phyloP scores from a whole-genome alignment of 1,140 invertebrate genomes.

The Aporrectodea caliginosa region DNA sequence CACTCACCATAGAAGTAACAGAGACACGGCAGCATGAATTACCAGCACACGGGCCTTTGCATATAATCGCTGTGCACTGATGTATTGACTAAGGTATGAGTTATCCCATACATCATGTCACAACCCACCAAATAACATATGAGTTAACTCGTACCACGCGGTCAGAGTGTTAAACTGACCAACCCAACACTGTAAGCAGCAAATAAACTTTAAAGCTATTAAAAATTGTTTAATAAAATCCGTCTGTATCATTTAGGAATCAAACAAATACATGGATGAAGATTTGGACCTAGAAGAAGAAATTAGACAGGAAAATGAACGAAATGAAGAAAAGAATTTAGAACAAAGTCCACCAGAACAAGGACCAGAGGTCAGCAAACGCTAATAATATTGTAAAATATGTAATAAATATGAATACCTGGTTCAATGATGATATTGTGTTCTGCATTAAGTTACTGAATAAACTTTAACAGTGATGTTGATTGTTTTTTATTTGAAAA shows the following conservation, averaged over 20 bases:
- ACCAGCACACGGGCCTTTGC: no score
- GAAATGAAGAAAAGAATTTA: background rate
- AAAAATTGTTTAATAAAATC: background rate
- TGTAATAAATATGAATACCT: background rate
- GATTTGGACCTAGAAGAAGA: background rate
- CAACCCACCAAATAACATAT: background rate
- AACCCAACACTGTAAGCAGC: no score
- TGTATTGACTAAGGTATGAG: background rate
- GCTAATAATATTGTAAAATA: background rate
- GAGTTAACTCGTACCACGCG: background rate
- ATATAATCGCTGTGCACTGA: no score
- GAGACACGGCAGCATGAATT: no score
- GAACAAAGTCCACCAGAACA: background rate
- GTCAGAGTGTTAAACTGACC: no score
- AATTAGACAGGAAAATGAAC: background rate
- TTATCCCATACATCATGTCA: background rate
- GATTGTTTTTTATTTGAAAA: background rate
- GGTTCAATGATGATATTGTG: background rate
- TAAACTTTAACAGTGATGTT: background rate
- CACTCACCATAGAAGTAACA: no score
- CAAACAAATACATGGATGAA: background rate
- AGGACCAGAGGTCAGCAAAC: background rate
- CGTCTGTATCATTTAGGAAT: background rate
- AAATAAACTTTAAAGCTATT: no score
- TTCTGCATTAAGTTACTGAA: background rate